Evolutionary conservation across 1,140 invertebrate species (phyloP), one percentile per base, ranked within the genome.

Genomic region (Drosophila truncata): DNA sequence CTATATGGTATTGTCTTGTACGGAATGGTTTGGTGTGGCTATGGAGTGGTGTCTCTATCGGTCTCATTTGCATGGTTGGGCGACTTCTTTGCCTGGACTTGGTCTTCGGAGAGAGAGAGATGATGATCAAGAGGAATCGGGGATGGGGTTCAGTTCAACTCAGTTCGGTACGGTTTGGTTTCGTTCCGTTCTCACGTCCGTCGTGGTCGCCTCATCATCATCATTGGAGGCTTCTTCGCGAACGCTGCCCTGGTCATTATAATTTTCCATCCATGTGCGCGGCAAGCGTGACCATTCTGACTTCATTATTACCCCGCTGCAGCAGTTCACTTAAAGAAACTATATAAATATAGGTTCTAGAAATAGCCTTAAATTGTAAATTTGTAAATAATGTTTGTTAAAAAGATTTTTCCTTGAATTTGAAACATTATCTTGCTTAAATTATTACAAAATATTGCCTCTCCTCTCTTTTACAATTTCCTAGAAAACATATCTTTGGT

Each of bases 281-380:
- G 50, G 77, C 83, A 80, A 87, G 67, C 83, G 83, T 87, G 83
- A 87, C 83, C 80, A 66, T 88, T 87, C 87, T 84, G 83, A 87
- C 83, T 83, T 87, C 80, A 87, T 88, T 86, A 79, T 79, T 23
- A 35, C 61, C 44, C 52, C 37, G 4, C 23, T 23, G 5, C 20
- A 27, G 44, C 59, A 67, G 16, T 25, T 18, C 41, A 33, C 60
- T 65, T 6, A 5, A 13, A 57, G 20, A 57, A 9, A 31, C 5
- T 18, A 11, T 33, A 33, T 33, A 33, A 11, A 3, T 16, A 25
- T 1, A 23, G 13, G 46, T 49, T 27, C 4, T 39, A 39, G 16
- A 6, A 39, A 39, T 39, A 8, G 7, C 27, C 27, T 29, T 29
- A 8, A 29, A 29, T 29, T 29, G n/a, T n/a, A n/a, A n/a, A n/a